Evolutionary conservation across 2,113 vertebrate genomes (phyloP), one percentile per base, ranked within the genome.

Genomic region (Sula dactylatra): DNA sequence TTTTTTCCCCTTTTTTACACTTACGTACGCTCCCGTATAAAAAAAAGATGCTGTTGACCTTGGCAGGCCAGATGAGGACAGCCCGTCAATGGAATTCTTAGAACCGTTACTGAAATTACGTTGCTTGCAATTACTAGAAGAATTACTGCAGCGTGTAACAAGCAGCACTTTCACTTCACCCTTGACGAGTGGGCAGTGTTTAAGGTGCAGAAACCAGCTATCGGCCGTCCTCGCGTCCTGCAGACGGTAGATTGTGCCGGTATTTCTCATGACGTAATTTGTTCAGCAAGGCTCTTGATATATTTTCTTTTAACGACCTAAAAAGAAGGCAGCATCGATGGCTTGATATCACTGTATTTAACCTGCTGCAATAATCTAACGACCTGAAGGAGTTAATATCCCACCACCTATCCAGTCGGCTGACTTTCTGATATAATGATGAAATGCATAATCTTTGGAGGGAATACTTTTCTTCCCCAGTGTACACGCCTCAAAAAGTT

Each of bases 1-100:
- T n/a, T 9, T 93, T 94, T 94, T 84, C 80, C 78, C 81, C 45
- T 70, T 88, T 45, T 45, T 58, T n/a, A 44, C 88, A 77, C 80
- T 94, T 81, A 73, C 34, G 4, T 55, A 56, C 11, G 3, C 86
- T 89, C 87, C 78, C 11, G 3, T 26, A 20, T 62, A 36, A 38
- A 65, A 65, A 64, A 84, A 44, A 27, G 69, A 25, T 34, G 61
- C 59, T 92, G 88, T 94, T 97, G 90, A 93, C 85, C 61, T 97
- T 96, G 97, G 94, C 94, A 93, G 36, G 65, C 82, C 19, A 4
- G 52, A 16, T 20, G 67, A 78, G 71, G 76, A 82, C 90, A 79
- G 77, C 92, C 77, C 38, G 4, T 40, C 52, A 73, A 31, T 92
- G 82, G 93, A 82, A 93, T 96, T 80, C 86, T 38, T 36, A 62